These are phyloP conservation scores for Zaprionus lachaisei DNA, from an alignment of 1,140 invertebrate species.

Conservation along the genomic window DNA sequence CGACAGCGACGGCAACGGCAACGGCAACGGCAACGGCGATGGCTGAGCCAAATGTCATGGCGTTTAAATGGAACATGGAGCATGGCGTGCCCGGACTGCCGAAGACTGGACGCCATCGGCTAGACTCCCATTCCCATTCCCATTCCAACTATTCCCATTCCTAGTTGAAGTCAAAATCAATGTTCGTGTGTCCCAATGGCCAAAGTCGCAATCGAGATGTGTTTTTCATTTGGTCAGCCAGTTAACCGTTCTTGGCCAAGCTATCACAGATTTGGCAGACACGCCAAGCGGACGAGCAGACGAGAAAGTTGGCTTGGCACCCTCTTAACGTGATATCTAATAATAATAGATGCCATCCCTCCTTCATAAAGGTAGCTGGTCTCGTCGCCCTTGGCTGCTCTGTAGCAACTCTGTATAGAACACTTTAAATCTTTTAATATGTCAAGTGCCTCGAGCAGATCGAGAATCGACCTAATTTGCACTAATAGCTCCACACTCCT, in stretches of 20 bases:
- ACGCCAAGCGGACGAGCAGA: conserved; percentile 36
- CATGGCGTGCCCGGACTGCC: conserved; percentile 72
- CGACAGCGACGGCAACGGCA: conserved; percentile 29
- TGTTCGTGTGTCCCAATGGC: conserved; percentile 69
- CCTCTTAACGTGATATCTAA: not conserved
- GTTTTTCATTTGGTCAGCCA: conserved; percentile 41
- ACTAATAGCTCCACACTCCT: conserved; percentile 5
- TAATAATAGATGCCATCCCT: not conserved
- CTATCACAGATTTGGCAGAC: conserved; percentile 70
- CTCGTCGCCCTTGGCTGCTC: not conserved
- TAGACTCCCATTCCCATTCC: not conserved
- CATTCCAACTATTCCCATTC: not conserved
- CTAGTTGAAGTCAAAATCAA: conserved; percentile 13
- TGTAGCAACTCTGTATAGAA: not conserved
- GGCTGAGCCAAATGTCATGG: conserved; percentile 58
- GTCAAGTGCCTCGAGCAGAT: not conserved
- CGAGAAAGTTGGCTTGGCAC: not conserved
- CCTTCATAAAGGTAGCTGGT: not conserved
- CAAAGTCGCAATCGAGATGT: conserved; percentile 65
- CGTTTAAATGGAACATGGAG: conserved; percentile 77
- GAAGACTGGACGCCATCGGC: conserved; percentile 45
- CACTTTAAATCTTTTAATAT: not conserved
- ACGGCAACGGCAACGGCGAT: not conserved
- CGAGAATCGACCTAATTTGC: conserved; percentile 3
- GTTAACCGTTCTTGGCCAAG: conserved; percentile 74